Base-by-base conservation (phyloP, 2,797 vertebrate genomes). In the Sebastes hubbsi region DNA sequence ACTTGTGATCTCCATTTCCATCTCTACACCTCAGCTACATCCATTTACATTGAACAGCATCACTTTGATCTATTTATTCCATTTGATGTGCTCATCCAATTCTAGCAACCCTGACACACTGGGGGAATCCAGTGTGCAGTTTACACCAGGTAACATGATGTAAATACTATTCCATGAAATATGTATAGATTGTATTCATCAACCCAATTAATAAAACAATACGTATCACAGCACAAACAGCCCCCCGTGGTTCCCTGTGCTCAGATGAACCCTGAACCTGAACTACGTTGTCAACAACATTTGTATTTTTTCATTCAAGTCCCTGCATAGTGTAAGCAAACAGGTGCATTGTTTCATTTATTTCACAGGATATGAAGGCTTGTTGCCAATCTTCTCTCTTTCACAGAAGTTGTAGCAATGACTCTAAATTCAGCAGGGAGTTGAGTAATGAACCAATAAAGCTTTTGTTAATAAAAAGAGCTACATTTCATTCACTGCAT, bases 61-160 rank as follows among this genome's bases (percentile, higher is more conserved):
- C n/a, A n/a, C 80, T 83, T 81, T 80, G 81, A 85, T 89, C 72
- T 70, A 63, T 58, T 63, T 72, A 42, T 83, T 84, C 71, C 59
- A 88, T 84, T 85, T 81, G 61, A 84, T 80, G 62, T 67, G 67
- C 63, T 85, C 70, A 67, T 72, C 68, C 72, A 77, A 38, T 59
- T 58, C 34, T 22, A 59, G 52, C 46, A 78, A 62, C 46, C 10
- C 18, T 1, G 65, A 72, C 55, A 56, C 71, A 36, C 42, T 6
- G 20, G 56, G 30, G 14, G 34, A 66, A 66, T 73, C 38, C 54
- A 63, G 30, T 13, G 65, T 66, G 54, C 36, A n/a, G 56, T 77
- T 70, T 70, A 75, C 60, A 78, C 59, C 49, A 80, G 56, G 76
- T 84, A 72, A 62, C 64, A 78, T 36, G 14, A 77, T 77, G 72